Conservation (phyloP, 2,797 vertebrate species). For the Channallabes apus region DNA sequence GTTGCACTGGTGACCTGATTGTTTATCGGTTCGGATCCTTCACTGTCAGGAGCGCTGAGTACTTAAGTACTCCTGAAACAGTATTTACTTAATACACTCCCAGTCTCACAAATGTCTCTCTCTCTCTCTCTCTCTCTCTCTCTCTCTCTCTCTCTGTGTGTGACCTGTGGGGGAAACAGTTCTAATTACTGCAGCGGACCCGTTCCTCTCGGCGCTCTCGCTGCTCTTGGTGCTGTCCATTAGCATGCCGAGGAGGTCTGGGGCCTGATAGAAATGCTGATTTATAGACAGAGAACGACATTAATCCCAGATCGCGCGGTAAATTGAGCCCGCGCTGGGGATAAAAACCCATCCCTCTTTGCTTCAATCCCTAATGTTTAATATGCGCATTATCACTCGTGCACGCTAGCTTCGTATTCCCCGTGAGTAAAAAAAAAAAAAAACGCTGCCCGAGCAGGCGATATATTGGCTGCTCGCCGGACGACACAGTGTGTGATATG, state of each 20-base stretch:
- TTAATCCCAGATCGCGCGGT: slow-evolving; percentile 59
- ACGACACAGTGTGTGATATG: slow-evolving; percentile 2
- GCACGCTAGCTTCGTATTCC: slow-evolving; percentile 25
- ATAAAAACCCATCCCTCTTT: slow-evolving; percentile 44
- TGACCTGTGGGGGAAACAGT: slow-evolving; percentile 40
- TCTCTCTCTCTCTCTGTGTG: slow-evolving; percentile 6
- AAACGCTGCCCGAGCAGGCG: slow-evolving; percentile 10
- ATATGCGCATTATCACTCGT: slow-evolving; percentile 41
- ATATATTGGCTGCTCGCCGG: neutral
- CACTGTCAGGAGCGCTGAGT: neutral
- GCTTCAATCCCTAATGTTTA: slow-evolving; percentile 41
- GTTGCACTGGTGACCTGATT: neutral
- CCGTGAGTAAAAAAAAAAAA: slow-evolving; percentile 18
- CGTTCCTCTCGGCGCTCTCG: slow-evolving; percentile 36
- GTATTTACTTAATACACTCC: slow-evolving; percentile 37
- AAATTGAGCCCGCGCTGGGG: slow-evolving; percentile 54
- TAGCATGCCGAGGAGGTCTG: slow-evolving; percentile 57
- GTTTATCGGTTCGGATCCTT: slow-evolving; percentile 23
- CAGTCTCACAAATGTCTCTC: slow-evolving; percentile 16
- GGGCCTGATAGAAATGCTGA: slow-evolving; percentile 59
- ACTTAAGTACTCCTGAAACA: slow-evolving; percentile 36
- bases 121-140: neutral
- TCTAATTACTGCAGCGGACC: slow-evolving; percentile 51
- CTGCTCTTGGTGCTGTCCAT: slow-evolving; percentile 50
- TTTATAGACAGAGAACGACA: slow-evolving; percentile 56